These are phyloP conservation scores for Stenoptilia bipunctidactyla DNA, from an alignment of 2,888 invertebrate genomes.

Conservation along the genomic window DNA sequence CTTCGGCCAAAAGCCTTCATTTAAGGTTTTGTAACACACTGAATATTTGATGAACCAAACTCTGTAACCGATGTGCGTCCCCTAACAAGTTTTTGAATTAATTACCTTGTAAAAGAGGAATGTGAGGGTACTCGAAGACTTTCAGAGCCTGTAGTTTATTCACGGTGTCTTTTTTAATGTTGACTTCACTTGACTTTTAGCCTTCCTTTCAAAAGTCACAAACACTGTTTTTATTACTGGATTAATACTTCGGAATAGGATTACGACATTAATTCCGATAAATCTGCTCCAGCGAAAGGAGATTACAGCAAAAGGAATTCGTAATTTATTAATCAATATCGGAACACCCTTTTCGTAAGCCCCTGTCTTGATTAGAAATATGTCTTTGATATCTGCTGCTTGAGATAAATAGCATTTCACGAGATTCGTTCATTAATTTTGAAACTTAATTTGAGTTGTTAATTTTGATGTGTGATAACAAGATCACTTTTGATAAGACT, in stretches of 20 bases:
- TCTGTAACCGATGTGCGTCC: slow-evolving; percentile 29
- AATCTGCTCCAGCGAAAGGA: too few relatives aligned
- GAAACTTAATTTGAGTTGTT: neutral
- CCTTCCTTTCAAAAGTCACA: too few relatives aligned
- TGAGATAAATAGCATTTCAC: neutral
- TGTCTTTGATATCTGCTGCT: slow-evolving; percentile 29
- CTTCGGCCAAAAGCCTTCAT: slow-evolving; percentile 53
- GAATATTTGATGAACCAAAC: slow-evolving; percentile 51
- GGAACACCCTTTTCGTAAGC: slow-evolving; percentile 19
- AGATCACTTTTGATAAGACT: too few relatives aligned
- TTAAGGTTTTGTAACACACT: slow-evolving; percentile 49
- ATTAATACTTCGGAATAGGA: too few relatives aligned
- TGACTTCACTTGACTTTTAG: too few relatives aligned
- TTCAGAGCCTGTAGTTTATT: too few relatives aligned
- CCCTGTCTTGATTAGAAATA: slow-evolving; percentile 23
- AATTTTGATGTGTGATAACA: slow-evolving; percentile 10
- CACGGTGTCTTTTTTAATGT: too few relatives aligned
- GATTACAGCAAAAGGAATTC: slow-evolving; percentile 17
- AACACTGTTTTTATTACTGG: too few relatives aligned
- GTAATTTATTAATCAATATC: slow-evolving; percentile 32
- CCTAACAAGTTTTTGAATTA: slow-evolving; percentile 36
- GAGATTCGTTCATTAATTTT: neutral
- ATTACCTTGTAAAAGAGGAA: slow-evolving; percentile 22
- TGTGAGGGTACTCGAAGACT: too few relatives aligned
- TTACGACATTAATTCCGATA: too few relatives aligned